Evolutionary conservation across 2,888 invertebrate genomes (phyloP).

Genomic region (Halictus quadricinctus): DNA sequence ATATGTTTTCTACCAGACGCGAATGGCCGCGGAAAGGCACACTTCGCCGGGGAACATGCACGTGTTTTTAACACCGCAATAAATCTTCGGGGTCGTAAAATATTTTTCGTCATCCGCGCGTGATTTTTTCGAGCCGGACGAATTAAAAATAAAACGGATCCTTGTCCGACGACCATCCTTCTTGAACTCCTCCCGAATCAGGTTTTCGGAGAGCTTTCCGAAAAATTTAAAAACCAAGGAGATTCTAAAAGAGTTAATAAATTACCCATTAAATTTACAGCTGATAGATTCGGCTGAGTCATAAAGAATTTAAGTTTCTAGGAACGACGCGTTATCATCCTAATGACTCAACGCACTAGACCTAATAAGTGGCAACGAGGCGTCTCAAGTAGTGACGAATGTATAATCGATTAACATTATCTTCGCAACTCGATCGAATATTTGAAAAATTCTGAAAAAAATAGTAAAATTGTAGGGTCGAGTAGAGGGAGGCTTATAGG

Average conservation of each 20-base stretch:
- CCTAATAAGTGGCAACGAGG: background rate
- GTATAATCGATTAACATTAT: background rate
- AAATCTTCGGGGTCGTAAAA: conserved; percentile 39
- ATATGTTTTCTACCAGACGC: background rate
- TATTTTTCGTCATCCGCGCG: conserved; percentile 31
- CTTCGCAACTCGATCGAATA: background rate
- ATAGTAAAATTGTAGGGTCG: background rate
- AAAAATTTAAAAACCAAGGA: background rate
- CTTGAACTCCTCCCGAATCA: background rate
- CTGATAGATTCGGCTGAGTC: background rate
- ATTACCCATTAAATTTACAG: background rate
- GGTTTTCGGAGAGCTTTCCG: background rate
- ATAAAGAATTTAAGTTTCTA: background rate
- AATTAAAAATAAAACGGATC: conserved; percentile 34
- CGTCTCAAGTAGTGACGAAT: background rate
- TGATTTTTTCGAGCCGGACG: conserved; percentile 12
- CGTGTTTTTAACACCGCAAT: conserved; percentile 26
- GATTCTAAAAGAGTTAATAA: background rate
- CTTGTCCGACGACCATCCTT: background rate
- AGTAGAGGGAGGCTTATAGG: background rate
- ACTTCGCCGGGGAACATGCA: background rate
- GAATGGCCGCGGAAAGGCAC: conserved; percentile 12
- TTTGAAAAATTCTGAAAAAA: background rate
- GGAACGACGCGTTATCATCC: background rate
- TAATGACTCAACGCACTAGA: background rate